These are phyloP conservation scores for Ornithoptera alexandrae DNA, from an alignment of 2,888 invertebrate species.

Conservation along the genomic window DNA sequence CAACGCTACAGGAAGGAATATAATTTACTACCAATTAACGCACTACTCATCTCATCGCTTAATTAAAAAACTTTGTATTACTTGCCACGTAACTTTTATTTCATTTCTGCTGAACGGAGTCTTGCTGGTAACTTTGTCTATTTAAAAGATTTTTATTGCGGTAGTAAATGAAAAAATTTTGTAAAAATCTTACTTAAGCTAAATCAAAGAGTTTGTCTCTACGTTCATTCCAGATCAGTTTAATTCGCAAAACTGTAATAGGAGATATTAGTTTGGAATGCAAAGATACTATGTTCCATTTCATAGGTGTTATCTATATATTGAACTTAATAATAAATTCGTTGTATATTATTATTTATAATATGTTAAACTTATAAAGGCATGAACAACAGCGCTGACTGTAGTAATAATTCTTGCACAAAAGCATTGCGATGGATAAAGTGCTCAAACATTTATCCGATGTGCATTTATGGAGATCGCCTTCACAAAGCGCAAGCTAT, in stretches of 20 bases:
- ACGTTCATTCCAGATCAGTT: too few relatives aligned
- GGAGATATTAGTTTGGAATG: background rate
- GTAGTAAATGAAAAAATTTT: too few relatives aligned
- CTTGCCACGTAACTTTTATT: too few relatives aligned
- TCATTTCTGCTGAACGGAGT: too few relatives aligned
- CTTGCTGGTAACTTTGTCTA: too few relatives aligned
- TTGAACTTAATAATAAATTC: background rate
- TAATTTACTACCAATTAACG: background rate
- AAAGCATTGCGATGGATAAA: conserved; percentile 18
- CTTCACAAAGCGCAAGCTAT: conserved; percentile 19
- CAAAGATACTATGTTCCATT: background rate
- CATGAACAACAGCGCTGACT: background rate
- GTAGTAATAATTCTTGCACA: conserved; percentile 5
- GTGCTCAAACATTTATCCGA: conserved; percentile 22
- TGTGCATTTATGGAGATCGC: conserved; percentile 22
- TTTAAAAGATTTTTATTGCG: too few relatives aligned
- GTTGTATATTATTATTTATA: background rate
- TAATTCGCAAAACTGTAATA: too few relatives aligned
- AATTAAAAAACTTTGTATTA: too few relatives aligned
- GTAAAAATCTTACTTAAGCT: too few relatives aligned
- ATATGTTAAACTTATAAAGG: background rate
- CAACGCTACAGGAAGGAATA: too few relatives aligned
- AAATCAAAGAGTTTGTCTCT: too few relatives aligned
- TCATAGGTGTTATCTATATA: background rate
- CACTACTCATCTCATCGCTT: background rate